Evolutionary conservation across 1,140 invertebrate species (phyloP).

Genomic region (Paramacrobiotus metropolitanus): DNA sequence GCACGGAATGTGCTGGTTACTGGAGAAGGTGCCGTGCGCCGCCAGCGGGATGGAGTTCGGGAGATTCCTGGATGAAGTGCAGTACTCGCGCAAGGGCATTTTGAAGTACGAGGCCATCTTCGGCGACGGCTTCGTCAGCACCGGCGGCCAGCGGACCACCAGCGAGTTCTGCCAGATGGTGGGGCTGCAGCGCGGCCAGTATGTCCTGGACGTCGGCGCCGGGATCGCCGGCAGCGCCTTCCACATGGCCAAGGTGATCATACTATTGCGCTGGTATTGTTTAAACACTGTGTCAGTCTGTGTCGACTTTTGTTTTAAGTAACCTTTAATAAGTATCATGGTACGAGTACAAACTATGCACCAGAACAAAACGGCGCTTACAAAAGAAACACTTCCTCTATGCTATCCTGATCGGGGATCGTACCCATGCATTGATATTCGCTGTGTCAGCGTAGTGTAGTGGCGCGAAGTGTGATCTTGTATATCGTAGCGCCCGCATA

Average conservation of each 20-base stretch:
- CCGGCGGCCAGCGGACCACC: constrained; percentile 30
- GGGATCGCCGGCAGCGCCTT: constrained; percentile 37
- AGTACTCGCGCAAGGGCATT: constrained; percentile 32
- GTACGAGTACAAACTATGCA: too few relatives aligned
- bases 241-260: constrained; percentile 29
- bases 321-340: too few relatives aligned
- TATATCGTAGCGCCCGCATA: too few relatives aligned
- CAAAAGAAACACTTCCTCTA: too few relatives aligned
- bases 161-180: constrained; percentile 28
- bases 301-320: not conserved
- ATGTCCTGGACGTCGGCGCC: constrained; percentile 31
- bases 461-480: too few relatives aligned
- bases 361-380: too few relatives aligned
- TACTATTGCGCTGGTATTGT: too few relatives aligned
- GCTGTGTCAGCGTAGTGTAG: too few relatives aligned
- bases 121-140: constrained; percentile 33
- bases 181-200: constrained; percentile 24
- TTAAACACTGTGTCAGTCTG: too few relatives aligned
- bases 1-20: too few relatives aligned
- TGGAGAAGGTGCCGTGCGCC: not conserved
- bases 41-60: constrained; percentile 16
- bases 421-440: too few relatives aligned
- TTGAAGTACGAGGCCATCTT: constrained; percentile 36
- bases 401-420: too few relatives aligned
- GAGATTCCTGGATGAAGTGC: constrained; percentile 34